Conservation (phyloP, 2,888 invertebrate genomes). For the Onchidella celtica region DNA sequence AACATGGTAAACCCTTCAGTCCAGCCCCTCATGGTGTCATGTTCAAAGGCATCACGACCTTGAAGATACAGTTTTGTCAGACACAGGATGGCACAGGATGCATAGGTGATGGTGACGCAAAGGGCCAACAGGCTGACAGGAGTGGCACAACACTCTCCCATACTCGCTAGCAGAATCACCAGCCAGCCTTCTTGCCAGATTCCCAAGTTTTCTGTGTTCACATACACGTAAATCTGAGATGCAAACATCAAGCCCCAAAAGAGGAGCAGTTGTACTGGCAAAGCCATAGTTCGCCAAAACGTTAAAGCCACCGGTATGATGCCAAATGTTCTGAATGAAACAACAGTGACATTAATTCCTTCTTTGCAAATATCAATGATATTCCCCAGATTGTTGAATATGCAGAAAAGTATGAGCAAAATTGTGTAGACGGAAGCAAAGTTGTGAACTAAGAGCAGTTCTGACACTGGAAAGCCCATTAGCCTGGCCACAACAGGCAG, state of each 20-base stretch:
- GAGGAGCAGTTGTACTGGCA: slow-evolving; percentile 81
- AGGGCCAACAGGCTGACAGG: slow-evolving; percentile 82
- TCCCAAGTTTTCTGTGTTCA: slow-evolving; percentile 69
- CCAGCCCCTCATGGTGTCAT: slow-evolving; percentile 79
- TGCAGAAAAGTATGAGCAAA: slow-evolving; percentile 79
- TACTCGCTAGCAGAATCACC: slow-evolving; percentile 77
- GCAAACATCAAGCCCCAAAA: slow-evolving; percentile 82
- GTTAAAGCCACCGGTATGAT: slow-evolving; percentile 76
- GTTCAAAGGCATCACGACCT: slow-evolving; percentile 78
- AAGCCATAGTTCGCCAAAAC: slow-evolving; percentile 80
- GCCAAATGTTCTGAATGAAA: slow-evolving; percentile 74
- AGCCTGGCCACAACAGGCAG: slow-evolving; percentile 81
- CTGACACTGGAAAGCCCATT: slow-evolving; percentile 79
- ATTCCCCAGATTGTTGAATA: slow-evolving; percentile 79
- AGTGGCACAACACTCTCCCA: slow-evolving; percentile 81
- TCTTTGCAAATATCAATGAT: slow-evolving; percentile 77
- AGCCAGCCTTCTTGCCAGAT: slow-evolving; percentile 78
- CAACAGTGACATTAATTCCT: slow-evolving; percentile 62
- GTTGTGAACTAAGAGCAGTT: slow-evolving; percentile 80
- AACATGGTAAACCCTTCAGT: slow-evolving; percentile 83
- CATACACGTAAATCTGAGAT: slow-evolving; percentile 78
- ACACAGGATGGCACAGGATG: slow-evolving; percentile 80
- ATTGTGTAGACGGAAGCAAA: slow-evolving; percentile 80
- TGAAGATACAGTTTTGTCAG: slow-evolving; percentile 80
- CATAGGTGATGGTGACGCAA: slow-evolving; percentile 82